Evolutionary conservation across 2,113 vertebrate genomes (phyloP).

Genomic region (Patagioenas fasciata): DNA sequence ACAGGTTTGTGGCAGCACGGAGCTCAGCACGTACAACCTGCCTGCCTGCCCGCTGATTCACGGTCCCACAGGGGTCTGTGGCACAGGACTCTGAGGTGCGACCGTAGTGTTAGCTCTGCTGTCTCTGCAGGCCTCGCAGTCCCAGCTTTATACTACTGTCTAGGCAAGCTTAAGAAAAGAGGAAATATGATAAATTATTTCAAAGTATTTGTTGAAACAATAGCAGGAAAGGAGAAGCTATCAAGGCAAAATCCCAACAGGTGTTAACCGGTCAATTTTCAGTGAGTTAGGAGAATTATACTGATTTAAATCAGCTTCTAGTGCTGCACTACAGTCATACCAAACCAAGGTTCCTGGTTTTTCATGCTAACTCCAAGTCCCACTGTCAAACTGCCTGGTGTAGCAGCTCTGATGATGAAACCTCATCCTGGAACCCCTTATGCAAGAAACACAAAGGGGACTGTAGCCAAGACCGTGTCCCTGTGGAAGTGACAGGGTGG

Average conservation of each 20-base stretch:
- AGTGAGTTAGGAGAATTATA: background rate
- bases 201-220: background rate
- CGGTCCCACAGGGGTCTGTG: background rate
- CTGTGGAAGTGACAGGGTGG: background rate
- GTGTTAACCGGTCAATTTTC: too few species aligned
- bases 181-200: background rate
- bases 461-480: rapidly evolving
- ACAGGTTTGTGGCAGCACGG: background rate
- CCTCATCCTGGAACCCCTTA: background rate
- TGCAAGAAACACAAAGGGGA: rapidly evolving
- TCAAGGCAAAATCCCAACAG: background rate
- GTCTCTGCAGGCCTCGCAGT: too few species aligned
- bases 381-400: background rate
- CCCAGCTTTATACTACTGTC: background rate
- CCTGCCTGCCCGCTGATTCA: background rate
- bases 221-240: background rate
- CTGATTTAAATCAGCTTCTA: background rate
- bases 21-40: background rate
- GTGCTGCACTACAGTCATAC: background rate
- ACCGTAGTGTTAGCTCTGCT: rapidly evolving
- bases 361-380: background rate
- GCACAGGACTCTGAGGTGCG: background rate
- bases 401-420: background rate
- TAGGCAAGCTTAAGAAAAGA: background rate
- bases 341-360: background rate